These are phyloP conservation scores for Podarcis lilfordi DNA, from an alignment of 2,797 vertebrate genomes.

Conservation along the genomic window DNA sequence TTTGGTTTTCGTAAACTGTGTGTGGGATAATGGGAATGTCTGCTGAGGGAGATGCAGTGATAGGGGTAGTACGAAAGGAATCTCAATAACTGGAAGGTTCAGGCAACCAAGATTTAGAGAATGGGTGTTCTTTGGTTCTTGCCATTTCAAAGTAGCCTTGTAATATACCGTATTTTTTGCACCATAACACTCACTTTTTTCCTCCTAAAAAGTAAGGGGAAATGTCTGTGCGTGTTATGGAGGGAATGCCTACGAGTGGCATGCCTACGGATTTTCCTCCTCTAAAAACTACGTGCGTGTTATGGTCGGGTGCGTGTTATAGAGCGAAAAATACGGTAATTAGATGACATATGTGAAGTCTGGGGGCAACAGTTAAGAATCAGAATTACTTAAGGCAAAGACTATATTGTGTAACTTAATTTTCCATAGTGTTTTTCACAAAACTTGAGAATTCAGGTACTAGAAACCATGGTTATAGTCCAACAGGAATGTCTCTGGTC, in stretches of 20 bases:
- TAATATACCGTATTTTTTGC: slow-evolving; percentile 19
- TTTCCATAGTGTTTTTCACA: slow-evolving; percentile 49
- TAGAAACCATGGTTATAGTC: neutral
- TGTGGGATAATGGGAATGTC: neutral
- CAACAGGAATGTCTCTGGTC: neutral
- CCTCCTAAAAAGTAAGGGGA: no score
- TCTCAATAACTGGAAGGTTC: neutral
- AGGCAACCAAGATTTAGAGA: neutral
- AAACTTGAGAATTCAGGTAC: slow-evolving; percentile 18
- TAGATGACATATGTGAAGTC: slow-evolving; percentile 36
- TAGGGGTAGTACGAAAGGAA: neutral
- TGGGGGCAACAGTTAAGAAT: slow-evolving; percentile 65
- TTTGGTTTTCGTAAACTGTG: neutral
- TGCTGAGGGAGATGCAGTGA: neutral
- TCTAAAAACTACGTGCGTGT: no score
- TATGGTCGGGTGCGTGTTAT: no score
- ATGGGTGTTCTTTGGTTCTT: neutral
- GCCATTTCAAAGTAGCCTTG: slow-evolving; percentile 56
- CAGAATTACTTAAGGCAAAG: slow-evolving; percentile 47
- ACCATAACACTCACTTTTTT: no score
- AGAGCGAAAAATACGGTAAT: no score
- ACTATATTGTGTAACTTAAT: slow-evolving; percentile 37
- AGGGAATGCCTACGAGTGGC: no score
- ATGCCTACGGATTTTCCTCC: no score
- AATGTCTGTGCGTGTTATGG: no score